Conservation (phyloP, 2,113 vertebrate genomes). For the Myanophis thanlyinensis region DNA sequence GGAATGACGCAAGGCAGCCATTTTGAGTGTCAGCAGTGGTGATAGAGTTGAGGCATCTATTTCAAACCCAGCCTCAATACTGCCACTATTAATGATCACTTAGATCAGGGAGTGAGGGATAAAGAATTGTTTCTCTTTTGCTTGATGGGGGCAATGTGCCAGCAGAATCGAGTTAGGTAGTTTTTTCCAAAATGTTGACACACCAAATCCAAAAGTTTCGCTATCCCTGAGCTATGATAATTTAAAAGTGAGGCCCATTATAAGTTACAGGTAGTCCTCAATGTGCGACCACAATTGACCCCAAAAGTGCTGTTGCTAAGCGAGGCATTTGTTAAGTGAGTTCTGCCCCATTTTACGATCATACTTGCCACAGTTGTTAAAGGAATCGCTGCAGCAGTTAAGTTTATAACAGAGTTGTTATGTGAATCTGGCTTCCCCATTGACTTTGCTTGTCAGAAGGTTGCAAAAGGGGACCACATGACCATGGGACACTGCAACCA, state of each 20-base stretch:
- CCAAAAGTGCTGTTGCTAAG: not conserved
- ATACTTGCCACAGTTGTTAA: not conserved
- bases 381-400: not conserved
- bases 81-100: not conserved
- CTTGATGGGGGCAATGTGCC: not conserved
- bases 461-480: not conserved
- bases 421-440: not conserved
- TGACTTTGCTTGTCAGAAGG: not conserved
- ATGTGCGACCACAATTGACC: not conserved
- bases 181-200: not conserved
- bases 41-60: not conserved
- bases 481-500: not conserved
- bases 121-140: not conserved
- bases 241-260: not conserved
- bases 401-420: not conserved
- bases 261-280: not conserved
- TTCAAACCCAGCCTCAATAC: not conserved
- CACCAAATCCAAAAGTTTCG: not conserved
- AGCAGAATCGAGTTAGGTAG: not conserved
- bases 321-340: not conserved
- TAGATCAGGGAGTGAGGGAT: not conserved
- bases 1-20: not conserved
- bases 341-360: not conserved
- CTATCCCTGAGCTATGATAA: not conserved
- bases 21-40: not conserved